Base-by-base conservation (phyloP, 2,113 vertebrate genomes). In the Prietella phreatophila region DNA sequence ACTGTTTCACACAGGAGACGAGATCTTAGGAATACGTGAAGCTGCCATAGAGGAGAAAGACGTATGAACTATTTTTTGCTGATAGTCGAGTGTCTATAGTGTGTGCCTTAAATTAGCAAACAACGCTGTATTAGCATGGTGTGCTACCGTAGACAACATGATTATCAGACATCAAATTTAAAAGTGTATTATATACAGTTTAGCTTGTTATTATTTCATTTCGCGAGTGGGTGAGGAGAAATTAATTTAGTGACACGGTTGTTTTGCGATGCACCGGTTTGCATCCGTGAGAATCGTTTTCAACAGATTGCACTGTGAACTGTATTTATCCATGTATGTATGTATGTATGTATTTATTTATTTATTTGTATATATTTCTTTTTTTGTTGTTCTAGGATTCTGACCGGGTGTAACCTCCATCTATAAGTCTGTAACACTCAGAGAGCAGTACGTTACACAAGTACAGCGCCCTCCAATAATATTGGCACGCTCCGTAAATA, bases 251-350 rank as follows among this genome's bases (percentile, higher is more conserved):
- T 14, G 39, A 75, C 19, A 39, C 7, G n/a, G 47, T 27, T 33
- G 4, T 61, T 60, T 60, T 17, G 36, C 25, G 27, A 27, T 36
- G 27, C 4, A 17, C 22, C 60, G 17, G 65, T 84, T 84, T 80
- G 7, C 6, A 71, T 55, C 56, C 25, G 63, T 10, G 42, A 27
- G 82, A 73, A 80, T 69, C 58, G 76, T 85, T 88, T 89, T 85
- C 84, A 86, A 91, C 80, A 82, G 82, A 86, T 47, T 87, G 83
- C 90, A 92, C 89, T 91, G 91, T 91, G 89, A 91, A 88, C 89
- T 89, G 67, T 85, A 91, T 76, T 47, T 65, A 84, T 87, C 22
- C 56, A 56, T 88, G 55, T 82, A 55, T 71, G 76, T 47, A 13
- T 82, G 50, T n/a, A n/a, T n/a, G n/a, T 55, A 55, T 55, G 82